phyloP scores from a whole-genome alignment of 1,140 invertebrate genomes.

The Geopemphigus sp. region DNA sequence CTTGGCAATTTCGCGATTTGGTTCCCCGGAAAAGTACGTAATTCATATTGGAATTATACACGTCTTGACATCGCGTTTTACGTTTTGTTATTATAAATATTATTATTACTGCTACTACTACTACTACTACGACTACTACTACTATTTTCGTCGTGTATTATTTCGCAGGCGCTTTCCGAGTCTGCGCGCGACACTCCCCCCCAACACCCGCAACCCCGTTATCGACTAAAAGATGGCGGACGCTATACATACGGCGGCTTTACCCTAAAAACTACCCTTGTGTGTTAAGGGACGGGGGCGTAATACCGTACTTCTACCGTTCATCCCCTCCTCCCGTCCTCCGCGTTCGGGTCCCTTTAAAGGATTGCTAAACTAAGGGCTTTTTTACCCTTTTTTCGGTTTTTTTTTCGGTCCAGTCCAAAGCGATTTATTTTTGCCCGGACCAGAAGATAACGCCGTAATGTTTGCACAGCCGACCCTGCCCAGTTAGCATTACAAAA shows the following conservation, averaged over 20 bases:
- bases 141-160: background rate
- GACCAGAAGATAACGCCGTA: conserved; percentile 49
- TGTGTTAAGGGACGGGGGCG: conserved; percentile 40
- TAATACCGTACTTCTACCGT: conserved; percentile 1
- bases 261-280: conserved; percentile 45
- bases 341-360: conserved; percentile 18
- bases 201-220: background rate
- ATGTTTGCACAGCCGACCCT: conserved; percentile 44
- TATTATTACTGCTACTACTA: too few relatives aligned
- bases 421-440: conserved; percentile 48
- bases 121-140: too few relatives aligned
- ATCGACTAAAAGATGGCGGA: conserved; percentile 49
- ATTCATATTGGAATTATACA: too few relatives aligned
- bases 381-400: conserved; percentile 39
- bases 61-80: too few relatives aligned
- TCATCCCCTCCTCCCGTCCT: background rate
- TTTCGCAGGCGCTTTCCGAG: background rate
- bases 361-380: conserved; percentile 47
- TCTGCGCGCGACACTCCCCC: conserved; percentile 15
- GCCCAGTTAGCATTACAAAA: conserved; percentile 17
- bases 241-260: background rate
- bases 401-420: conserved; percentile 41
- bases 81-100: too few relatives aligned
- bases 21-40: too few relatives aligned
- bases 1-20: too few relatives aligned